Conservation (phyloP, 2,797 vertebrate species). For the Hoplostethus atlanticus region DNA sequence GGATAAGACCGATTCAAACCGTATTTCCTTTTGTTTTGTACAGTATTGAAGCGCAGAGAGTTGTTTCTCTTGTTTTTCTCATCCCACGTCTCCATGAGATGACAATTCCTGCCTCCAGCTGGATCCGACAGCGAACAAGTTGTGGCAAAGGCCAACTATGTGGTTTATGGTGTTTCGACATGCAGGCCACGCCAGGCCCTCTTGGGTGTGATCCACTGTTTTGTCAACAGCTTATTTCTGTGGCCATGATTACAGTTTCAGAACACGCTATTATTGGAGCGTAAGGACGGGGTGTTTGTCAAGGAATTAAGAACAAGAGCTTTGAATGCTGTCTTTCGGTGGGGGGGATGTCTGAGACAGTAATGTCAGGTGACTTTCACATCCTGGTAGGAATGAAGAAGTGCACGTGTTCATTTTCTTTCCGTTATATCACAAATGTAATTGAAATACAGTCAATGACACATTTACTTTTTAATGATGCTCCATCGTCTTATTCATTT, state of each 20-base stretch:
- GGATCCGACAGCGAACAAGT: conserved; percentile 73
- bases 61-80: conserved; percentile 50
- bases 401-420: background rate
- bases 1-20: background rate
- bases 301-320: conserved; percentile 22
- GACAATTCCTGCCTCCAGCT: conserved; percentile 68
- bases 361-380: conserved; percentile 12
- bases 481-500: background rate
- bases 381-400: background rate
- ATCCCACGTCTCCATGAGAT: conserved; percentile 37
- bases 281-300: conserved; percentile 28
- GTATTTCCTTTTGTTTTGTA: conserved; percentile 33
- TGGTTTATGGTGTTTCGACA: conserved; percentile 78
- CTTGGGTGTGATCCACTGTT: conserved; percentile 71
- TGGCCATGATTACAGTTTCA: conserved; percentile 48
- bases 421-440: background rate
- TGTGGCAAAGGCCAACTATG: conserved; percentile 81
- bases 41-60: conserved; percentile 10
- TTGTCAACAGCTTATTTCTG: conserved; percentile 72
- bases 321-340: conserved; percentile 8
- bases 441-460: background rate
- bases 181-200: conserved; percentile 64
- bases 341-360: background rate
- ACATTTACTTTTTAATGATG: background rate
- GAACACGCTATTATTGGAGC: conserved; percentile 11